phyloP scores from a whole-genome alignment of 1,140 invertebrate species.

The Lordiphosa clarofinis region DNA sequence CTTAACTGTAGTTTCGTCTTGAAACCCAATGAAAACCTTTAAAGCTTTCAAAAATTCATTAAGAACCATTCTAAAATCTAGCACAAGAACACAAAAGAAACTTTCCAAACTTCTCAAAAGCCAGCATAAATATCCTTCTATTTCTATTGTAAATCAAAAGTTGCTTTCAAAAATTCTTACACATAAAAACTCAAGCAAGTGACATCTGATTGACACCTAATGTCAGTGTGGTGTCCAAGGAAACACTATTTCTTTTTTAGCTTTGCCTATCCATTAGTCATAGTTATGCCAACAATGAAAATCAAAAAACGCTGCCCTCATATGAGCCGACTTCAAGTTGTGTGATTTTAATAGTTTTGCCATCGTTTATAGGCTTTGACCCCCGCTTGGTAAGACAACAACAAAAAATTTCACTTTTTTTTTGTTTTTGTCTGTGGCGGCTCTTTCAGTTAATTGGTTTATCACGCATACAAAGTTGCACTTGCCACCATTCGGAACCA shows the following conservation, averaged over 20 bases:
- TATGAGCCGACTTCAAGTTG: not conserved
- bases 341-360: slow-evolving; percentile 1
- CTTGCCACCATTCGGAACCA: slow-evolving; percentile 38
- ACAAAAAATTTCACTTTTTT: slow-evolving; percentile 56
- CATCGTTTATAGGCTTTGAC: slow-evolving; percentile 18
- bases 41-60: not conserved
- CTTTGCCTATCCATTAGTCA: slow-evolving; percentile 4
- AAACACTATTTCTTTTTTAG: not conserved
- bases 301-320: not conserved
- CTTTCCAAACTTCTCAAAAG: not conserved
- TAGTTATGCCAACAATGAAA: not conserved
- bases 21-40: too few species aligned
- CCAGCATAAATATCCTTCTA: slow-evolving; percentile 1
- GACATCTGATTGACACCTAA: slow-evolving; percentile 24
- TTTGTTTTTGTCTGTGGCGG: slow-evolving; percentile 19
- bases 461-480: slow-evolving; percentile 65
- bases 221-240: not conserved
- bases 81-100: not conserved
- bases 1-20: too few species aligned
- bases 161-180: slow-evolving; percentile 8
- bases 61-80: slow-evolving; percentile 3
- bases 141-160: not conserved
- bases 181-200: not conserved
- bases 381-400: slow-evolving; percentile 17
- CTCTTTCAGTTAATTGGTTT: slow-evolving; percentile 64